Evolutionary conservation across 2,888 invertebrate species (phyloP), one percentile per base, ranked within the genome.

Genomic region (Geophilus truncorum): DNA sequence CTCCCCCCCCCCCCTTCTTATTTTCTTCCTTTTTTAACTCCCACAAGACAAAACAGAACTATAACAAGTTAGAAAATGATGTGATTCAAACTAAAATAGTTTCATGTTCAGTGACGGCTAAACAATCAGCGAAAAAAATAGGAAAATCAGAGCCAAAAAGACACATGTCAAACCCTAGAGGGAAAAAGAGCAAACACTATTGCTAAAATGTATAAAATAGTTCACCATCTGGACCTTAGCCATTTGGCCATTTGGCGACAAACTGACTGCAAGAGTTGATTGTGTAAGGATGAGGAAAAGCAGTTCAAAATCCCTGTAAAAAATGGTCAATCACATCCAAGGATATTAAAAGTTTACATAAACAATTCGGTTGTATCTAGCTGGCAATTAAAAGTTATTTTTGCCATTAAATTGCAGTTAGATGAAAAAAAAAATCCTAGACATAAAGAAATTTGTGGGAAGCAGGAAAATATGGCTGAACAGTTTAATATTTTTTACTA

Each of bases 151-250:
- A 62, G 57, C 23, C 57, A 62, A 62, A 23, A 62, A 18, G 57
- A 62, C 57, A 62, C 57, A 62, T 62, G 57, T 62, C 57, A 18
- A 3, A 62, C n/a, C 1, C 2, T 18, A 62, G n/a, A 62, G 57
- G 57, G 21, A 62, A 36, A 62, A 62, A 23, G 10, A 23, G 18
- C 57, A 62, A 62, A 62, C 57, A 62, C 57, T 23, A 62, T 21
- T 62, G 57, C 40, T 40, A 62, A 62, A 62, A 62, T 62, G 57
- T 62, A 62, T 62, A 23, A 62, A 62, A 62, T 62, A 23, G 57
- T 62, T 62, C 21, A 62, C 21, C 57, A 62, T 62, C 57, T 62
- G 57, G 57, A 62, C 57, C 23, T 4, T 62, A 62, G 57, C 57
- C 57, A 62, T 62, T 21, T 62, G 57, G 1, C 7, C n/a, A n/a